Evolutionary conservation across 1,140 invertebrate genomes (phyloP), one percentile per base, ranked within the genome.

Genomic region (Kradibia gibbosae): DNA sequence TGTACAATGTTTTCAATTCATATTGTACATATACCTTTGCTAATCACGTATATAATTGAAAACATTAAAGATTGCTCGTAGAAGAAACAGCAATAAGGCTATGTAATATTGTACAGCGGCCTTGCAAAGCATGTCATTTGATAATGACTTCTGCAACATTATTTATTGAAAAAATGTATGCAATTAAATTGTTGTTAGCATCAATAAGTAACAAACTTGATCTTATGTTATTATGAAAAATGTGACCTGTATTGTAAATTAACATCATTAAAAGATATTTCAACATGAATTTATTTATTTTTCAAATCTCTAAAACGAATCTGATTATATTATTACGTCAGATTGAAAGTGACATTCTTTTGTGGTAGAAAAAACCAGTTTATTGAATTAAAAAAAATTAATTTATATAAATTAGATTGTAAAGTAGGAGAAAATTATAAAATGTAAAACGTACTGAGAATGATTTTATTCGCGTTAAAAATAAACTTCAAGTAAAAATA

Each of bases 71-170:
- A 77, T 22, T 28, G 34, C 25, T 31, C 39, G 74, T n/a, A 67
- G 62, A 67, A 67, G 62, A 36, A 67, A 39, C 36, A 42, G 53
- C 60, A 77, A 67, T 31, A 17, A 77, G 75, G n/a, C 60, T 70
- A 55, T 20, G 65, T 28, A 53, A 53, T 70, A 42, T 78, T 70
- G 45, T 45, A 67, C 45, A 25, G 20, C 31, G 79, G 42, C 79
- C 79, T 81, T 81, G 79, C 0, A 8, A 53, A 53, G 11, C 62
- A 55, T 71, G 50, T 74, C 60, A 71, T 76, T 81, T 67, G 76
- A 39, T 81, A 81, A 81, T 81, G 60, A 76, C 50, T 81, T 48
- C 42, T 81, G 34, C 60, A 60, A 55, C 39, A 76, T 81, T 81
- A 76, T 70, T 45, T 75, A 72, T 36, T 76, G 45, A 81, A 70